phyloP scores from a whole-genome alignment of 2,888 invertebrate species.

The Nebria brevicollis region DNA sequence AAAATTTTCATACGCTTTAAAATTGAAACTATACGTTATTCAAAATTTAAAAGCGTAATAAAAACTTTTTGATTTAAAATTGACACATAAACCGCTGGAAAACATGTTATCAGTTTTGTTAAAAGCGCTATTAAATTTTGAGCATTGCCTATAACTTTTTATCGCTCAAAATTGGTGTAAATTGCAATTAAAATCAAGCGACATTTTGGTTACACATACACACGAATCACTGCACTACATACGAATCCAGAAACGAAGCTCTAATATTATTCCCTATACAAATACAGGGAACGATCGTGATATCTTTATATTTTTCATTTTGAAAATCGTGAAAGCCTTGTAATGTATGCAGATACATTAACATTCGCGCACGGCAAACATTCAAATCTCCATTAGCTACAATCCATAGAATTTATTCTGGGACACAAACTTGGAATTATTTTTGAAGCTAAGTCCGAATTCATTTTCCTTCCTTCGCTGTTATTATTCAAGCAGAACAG shows the following conservation, averaged over 20 bases:
- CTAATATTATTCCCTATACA: background rate
- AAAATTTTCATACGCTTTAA: background rate
- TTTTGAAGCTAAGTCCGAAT: slow-evolving; percentile 31
- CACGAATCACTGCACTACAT: no score
- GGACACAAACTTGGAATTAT: slow-evolving; percentile 42
- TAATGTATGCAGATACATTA: background rate
- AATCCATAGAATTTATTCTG: slow-evolving; percentile 41
- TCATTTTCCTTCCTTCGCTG: slow-evolving; percentile 18
- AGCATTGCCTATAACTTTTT: background rate
- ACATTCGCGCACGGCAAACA: slow-evolving; percentile 6
- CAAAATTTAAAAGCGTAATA: background rate
- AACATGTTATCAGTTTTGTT: background rate
- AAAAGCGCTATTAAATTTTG: background rate
- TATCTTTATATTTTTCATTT: slow-evolving; percentile 1
- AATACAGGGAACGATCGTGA: background rate
- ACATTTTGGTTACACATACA: background rate
- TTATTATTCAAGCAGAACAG: background rate
- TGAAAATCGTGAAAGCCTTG: background rate
- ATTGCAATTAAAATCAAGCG: background rate
- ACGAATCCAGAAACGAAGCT: no score
- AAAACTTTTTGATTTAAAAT: background rate
- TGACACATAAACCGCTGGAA: background rate
- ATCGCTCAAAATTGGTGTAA: background rate
- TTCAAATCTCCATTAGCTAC: slow-evolving; percentile 28
- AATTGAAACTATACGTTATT: background rate